phyloP scores from a whole-genome alignment of 2,888 invertebrate species.

The Caenorhabditis uteleia region DNA sequence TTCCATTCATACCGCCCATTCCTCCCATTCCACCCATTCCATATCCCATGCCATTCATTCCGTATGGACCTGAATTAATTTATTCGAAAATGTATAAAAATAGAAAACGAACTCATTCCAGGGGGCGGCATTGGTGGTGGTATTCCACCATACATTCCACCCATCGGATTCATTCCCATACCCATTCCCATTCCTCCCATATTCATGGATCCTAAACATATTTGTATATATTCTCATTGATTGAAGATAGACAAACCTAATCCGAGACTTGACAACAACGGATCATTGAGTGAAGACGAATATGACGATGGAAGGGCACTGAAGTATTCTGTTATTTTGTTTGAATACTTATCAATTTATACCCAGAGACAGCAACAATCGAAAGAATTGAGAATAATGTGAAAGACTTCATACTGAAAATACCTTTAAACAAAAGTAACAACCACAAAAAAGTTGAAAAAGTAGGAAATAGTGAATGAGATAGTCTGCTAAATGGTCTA shows the following conservation, averaged over 20 bases:
- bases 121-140: constrained; percentile 36
- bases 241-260: constrained; percentile 7
- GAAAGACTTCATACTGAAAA: too few relatives aligned
- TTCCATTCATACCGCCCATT: constrained; percentile 25
- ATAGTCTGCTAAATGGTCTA: constrained; percentile 18
- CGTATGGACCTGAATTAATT: constrained; percentile 20
- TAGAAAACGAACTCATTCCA: constrained; percentile 24
- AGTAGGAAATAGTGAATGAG: constrained; percentile 10
- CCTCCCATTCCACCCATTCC: constrained; percentile 24
- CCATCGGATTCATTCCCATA: constrained; percentile 17
- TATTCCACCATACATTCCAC: constrained; percentile 37
- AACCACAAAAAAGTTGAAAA: neutral
- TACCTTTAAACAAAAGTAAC: constrained; percentile 3
- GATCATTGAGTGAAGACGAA: constrained; percentile 15
- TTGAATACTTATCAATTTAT: too few relatives aligned
- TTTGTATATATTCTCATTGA: neutral
- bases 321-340: constrained; percentile 2
- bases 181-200: constrained; percentile 31
- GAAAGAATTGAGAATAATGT: too few relatives aligned
- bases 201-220: neutral
- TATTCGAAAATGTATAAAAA: neutral
- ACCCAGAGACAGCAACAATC: too few relatives aligned
- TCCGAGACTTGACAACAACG: constrained; percentile 18
- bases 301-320: constrained; percentile 22
- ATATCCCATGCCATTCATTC: constrained; percentile 28